Evolutionary conservation across 2,113 vertebrate genomes (phyloP).

Genomic region (Pollachius pollachius): DNA sequence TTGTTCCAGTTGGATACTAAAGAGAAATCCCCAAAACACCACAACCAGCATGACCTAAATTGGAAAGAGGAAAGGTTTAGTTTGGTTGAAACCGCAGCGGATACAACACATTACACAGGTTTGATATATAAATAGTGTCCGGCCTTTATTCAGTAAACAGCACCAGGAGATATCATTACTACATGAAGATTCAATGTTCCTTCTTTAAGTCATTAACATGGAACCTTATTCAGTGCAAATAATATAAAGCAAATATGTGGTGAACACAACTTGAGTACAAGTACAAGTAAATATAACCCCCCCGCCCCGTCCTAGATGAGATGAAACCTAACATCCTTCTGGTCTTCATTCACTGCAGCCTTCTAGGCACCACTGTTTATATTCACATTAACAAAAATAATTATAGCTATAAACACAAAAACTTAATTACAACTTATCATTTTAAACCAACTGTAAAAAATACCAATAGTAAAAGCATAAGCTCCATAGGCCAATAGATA

Average conservation of each 20-base stretch:
- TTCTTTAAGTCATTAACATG: neutral
- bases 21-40: too few species aligned
- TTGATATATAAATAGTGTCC: too few species aligned
- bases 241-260: neutral
- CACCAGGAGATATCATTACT: neutral
- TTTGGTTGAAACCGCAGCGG: too few species aligned
- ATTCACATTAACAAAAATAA: constrained; percentile 30
- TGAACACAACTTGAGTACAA: neutral
- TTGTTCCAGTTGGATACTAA: too few species aligned
- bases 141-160: neutral
- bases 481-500: constrained; percentile 54
- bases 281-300: neutral
- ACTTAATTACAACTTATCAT: constrained; percentile 1
- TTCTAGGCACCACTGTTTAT: constrained; percentile 11
- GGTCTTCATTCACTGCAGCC: too few species aligned
- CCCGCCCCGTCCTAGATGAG: neutral
- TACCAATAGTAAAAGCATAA: constrained; percentile 22
- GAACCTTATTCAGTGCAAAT: neutral
- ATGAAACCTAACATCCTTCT: constrained; percentile 23
- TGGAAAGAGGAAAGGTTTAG: too few species aligned
- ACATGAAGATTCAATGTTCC: neutral
- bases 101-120: too few species aligned
- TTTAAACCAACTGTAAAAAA: constrained; percentile 35
- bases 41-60: too few species aligned
- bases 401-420: neutral